Base-by-base conservation (phyloP, 2,888 invertebrate species). In the Mesorhabditis spiculigera region DNA sequence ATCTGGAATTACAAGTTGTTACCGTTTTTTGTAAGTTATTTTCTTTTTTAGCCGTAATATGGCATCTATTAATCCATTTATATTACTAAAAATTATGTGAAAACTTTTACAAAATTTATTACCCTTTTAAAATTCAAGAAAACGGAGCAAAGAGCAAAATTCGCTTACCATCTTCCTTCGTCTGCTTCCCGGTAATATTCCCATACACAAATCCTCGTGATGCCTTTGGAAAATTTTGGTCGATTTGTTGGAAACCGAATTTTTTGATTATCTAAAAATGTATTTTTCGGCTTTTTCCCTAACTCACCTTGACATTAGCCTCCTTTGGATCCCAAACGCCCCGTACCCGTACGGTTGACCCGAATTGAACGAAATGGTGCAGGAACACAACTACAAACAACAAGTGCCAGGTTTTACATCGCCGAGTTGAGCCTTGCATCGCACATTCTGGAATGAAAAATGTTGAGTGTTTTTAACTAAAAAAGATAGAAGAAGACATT, bases 191-290 rank as follows among this genome's bases (percentile, higher is more conserved):
- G 8, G 95, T 93, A 65, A 96, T 91, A 87, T 96, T 96, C 13
- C 97, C 97, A 87, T 93, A 97, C 82, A 97, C 93, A 87, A 93
- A 96, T 66, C 96, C 96, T 87, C 92, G 92, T 77, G 94, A 93
- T 85, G 93, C 91, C 81, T 91, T 91, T 83, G 91, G 91, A 80
- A 91, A 91, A 87, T 93, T 92, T 63, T 91, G 90, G 87, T 94
- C 93, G 13, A 95, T 95, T 88, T 95, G 94, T 88, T 96, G 95
- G 87, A 96, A 93, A 71, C 95, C 96, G 87, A 95, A 97, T 87
- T 95, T 95, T 42, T 93, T 90, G 68, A 97, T 50, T n/a, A 50
- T n/a, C 58, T 50, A n/a, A 50, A 50, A 10, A 28, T 28, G 3
- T 28, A 28, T 28, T 28, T 28, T 28, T 28, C 28, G 28, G 28